A percentile compares a stretch with the other conserved stretches of the same genome.
Evolutionary conservation across 2,797 vertebrate genomes (phyloP).

Genomic region (Malacoraja senta): DNA sequence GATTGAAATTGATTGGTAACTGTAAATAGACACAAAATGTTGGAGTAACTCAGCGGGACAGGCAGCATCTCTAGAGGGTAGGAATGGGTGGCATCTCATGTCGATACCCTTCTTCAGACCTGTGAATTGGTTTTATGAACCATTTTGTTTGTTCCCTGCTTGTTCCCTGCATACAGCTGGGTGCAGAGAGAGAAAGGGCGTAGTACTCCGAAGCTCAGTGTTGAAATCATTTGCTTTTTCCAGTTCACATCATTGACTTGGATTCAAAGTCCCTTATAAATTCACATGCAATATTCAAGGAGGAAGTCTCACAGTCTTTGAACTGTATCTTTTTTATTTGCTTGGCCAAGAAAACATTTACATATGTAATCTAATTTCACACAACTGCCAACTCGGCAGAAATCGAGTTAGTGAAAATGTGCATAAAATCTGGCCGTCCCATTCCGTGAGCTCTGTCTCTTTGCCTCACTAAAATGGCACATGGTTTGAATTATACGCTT

Average conservation of each 20-base stretch:
- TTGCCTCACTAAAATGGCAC: background rate
- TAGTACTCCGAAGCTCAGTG: background rate
- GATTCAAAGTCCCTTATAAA: background rate
- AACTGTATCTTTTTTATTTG: background rate
- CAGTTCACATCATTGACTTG: background rate
- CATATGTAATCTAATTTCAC: background rate
- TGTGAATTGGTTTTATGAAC: background rate
- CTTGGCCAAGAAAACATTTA: background rate
- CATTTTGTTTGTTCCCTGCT: too few relatives aligned
- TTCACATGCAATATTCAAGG: background rate
- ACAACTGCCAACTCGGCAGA: background rate
- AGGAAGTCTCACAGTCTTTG: background rate
- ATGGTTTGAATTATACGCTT: background rate
- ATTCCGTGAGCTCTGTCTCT: background rate
- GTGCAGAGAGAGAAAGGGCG: background rate
- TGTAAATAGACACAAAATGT: too few relatives aligned
- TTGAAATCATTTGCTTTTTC: background rate
- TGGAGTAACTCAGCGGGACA: too few relatives aligned
- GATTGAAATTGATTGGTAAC: background rate
- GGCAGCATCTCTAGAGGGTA: too few relatives aligned
- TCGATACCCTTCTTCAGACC: too few relatives aligned
- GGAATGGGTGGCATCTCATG: too few relatives aligned
- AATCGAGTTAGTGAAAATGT: background rate
- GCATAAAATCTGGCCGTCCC: background rate
- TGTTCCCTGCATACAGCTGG: background rate